A percentile compares a stretch with the other conserved stretches of the same genome.
Evolutionary conservation across 2,113 vertebrate species (phyloP).

Genomic region (Delphinapterus leucas): DNA sequence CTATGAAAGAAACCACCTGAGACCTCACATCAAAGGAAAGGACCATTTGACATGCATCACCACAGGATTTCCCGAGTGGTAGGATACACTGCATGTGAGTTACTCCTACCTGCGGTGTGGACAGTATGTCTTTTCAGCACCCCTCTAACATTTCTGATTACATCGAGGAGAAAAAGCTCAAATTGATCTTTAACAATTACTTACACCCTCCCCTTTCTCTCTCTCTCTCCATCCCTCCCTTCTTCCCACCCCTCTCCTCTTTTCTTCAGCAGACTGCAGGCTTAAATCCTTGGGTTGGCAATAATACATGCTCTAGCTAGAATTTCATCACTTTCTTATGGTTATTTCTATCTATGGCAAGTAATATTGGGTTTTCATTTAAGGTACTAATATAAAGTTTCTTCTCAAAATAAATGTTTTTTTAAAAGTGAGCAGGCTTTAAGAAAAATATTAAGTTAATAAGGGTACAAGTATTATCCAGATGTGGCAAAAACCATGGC

Average conservation of each 20-base stretch:
- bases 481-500: not conserved
- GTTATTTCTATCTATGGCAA: slow-evolving; percentile 14
- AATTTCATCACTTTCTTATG: not conserved
- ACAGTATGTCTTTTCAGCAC: not conserved
- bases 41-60: not conserved
- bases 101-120: not conserved
- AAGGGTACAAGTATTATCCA: not conserved
- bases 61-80: not conserved
- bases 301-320: not conserved
- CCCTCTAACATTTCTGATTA: not conserved
- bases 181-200: not conserved
- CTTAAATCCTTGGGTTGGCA: not conserved
- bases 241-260: not conserved
- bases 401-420: slow-evolving; percentile 9
- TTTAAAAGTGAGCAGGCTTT: not conserved
- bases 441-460: not conserved
- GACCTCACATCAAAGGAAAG: not conserved
- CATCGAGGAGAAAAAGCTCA: not conserved
- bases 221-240: not conserved
- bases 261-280: not conserved
- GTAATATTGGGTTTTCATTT: not conserved
- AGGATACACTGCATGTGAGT: not conserved
- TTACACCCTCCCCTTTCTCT: not conserved
- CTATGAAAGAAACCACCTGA: not conserved
- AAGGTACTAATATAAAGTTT: not conserved